phyloP scores from a whole-genome alignment of 2,797 vertebrate genomes.

The Anabas testudineus region DNA sequence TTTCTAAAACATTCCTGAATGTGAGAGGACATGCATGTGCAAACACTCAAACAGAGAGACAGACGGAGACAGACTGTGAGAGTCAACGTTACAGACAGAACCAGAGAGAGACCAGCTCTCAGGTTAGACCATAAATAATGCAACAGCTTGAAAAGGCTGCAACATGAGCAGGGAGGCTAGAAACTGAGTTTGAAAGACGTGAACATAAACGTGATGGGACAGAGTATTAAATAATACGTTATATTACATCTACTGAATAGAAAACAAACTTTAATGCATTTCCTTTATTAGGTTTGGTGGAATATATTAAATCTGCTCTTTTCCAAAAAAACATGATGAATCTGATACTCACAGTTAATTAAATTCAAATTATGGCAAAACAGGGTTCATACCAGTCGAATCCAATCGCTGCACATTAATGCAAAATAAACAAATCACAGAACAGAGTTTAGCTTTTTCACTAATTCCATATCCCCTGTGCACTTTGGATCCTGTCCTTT shows the following conservation, averaged over 20 bases:
- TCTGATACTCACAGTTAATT: conserved; percentile 18
- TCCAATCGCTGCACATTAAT: background rate
- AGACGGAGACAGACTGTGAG: background rate
- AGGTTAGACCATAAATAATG: background rate
- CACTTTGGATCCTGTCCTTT: background rate
- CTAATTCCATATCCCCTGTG: background rate
- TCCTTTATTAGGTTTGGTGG: background rate
- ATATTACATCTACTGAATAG: no score
- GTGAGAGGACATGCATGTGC: background rate
- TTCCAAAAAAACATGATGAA: conserved; percentile 8
- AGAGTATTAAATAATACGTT: background rate
- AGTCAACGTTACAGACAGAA: no score
- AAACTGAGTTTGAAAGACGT: background rate
- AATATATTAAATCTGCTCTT: background rate
- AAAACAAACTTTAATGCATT: background rate
- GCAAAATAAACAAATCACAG: conserved; percentile 7
- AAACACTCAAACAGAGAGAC: background rate
- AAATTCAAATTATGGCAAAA: background rate
- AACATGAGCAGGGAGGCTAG: background rate
- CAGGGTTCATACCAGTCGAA: background rate
- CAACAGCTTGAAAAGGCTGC: background rate
- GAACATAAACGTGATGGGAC: background rate
- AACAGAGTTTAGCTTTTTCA: background rate
- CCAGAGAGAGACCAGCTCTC: background rate
- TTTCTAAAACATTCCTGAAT: conserved; percentile 24